These are phyloP conservation scores for Xylophagus ater DNA, from an alignment of 2,888 invertebrate species.

Conservation along the genomic window DNA sequence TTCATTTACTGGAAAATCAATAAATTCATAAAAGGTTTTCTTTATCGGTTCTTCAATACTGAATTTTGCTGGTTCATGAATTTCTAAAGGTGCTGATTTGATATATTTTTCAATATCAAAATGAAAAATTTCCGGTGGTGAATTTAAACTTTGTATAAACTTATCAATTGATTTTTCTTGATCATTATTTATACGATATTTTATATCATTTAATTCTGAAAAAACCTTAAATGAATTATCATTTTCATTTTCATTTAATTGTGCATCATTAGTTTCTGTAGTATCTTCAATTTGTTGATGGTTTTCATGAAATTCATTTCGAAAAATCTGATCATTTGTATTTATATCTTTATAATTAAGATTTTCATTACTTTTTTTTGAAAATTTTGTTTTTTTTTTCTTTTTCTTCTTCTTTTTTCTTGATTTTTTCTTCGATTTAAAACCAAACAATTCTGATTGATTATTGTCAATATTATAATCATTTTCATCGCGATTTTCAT, in stretches of 20 bases:
- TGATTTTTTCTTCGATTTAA: slow-evolving; percentile 13
- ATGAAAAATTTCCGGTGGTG: slow-evolving; percentile 21
- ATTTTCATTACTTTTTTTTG: slow-evolving; percentile 7
- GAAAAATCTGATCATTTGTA: slow-evolving; percentile 9
- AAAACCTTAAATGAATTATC: slow-evolving; percentile 10
- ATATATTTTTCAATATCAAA: slow-evolving; percentile 22
- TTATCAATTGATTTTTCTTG: slow-evolving; percentile 20
- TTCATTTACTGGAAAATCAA: slow-evolving; percentile 15
- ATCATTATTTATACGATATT: slow-evolving; percentile 18
- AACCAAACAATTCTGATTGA: slow-evolving; percentile 1
- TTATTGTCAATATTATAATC: background rate
- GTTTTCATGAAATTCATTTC: slow-evolving; percentile 4
- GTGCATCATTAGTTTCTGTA: slow-evolving; percentile 6
- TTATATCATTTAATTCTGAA: slow-evolving; percentile 18
- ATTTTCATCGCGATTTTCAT: slow-evolving; percentile 1
- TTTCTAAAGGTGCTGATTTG: slow-evolving; percentile 9
- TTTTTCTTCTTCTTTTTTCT: slow-evolving; percentile 3
- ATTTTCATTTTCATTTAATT: slow-evolving; percentile 4
- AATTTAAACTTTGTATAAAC: slow-evolving; percentile 20
- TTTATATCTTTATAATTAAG: slow-evolving; percentile 9
- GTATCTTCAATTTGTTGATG: slow-evolving; percentile 6
- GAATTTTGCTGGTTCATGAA: slow-evolving; percentile 7
- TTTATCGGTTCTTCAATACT: slow-evolving; percentile 10
- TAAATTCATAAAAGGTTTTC: slow-evolving; percentile 19
- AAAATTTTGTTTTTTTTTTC: slow-evolving; percentile 7